phyloP scores from a whole-genome alignment of 2,113 vertebrate genomes.

The Aleadryas rufinucha region DNA sequence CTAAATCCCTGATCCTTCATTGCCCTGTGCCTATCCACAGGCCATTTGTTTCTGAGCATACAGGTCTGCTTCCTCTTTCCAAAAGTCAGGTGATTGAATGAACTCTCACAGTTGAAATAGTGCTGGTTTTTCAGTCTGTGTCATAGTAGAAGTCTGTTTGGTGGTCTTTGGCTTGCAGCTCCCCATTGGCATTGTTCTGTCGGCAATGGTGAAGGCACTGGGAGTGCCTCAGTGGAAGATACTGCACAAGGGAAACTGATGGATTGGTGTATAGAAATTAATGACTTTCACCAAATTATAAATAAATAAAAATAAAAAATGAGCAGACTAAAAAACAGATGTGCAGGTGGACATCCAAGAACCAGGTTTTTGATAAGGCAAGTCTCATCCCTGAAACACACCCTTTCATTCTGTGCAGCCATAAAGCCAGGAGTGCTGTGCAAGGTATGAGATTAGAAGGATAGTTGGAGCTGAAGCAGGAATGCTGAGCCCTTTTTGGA shows the following conservation, averaged over 20 bases:
- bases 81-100: neutral
- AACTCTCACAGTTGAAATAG: neutral
- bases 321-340: neutral
- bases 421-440: neutral
- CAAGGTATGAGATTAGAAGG: neutral
- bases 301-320: neutral
- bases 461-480: neutral
- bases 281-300: neutral
- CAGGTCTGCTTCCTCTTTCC: neutral
- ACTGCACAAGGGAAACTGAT: neutral
- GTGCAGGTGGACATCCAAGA: neutral
- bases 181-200: rapidly evolving
- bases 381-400: neutral
- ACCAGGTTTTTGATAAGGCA: neutral
- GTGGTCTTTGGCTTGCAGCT: neutral
- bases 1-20: neutral
- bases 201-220: too few species aligned
- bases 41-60: neutral
- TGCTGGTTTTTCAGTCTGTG: neutral
- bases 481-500: neutral
- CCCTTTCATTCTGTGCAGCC: neutral
- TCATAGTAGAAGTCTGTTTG: neutral
- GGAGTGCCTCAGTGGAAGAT: neutral
- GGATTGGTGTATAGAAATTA: neutral
- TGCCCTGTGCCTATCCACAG: neutral